Evolutionary conservation across 2,113 vertebrate genomes (phyloP), one percentile per base, ranked within the genome.

Genomic region (Phrynosoma platyrhinos): DNA sequence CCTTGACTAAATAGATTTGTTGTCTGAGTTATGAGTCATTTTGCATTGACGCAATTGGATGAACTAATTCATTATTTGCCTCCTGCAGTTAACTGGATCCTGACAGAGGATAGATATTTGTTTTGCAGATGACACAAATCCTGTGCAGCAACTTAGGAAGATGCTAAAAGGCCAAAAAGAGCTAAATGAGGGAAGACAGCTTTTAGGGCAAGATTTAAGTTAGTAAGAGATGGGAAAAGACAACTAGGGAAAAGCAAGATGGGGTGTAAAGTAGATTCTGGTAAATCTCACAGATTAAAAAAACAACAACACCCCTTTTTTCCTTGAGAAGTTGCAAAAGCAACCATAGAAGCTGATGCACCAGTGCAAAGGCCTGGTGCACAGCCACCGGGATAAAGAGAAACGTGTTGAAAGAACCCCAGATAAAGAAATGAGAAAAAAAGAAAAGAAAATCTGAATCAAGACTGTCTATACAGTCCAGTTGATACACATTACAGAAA

Each of bases 381-480:
- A 88, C 93, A 96, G 95, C 94, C 94, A 91, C 68, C 68, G 90
- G 88, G 40, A 85, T 91, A 89, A 81, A 83, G 94, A 88, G 88
- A 94, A 32, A 32, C 30, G 7, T 79, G 77, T 25, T 55, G 30
- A 52, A 58, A 55, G 14, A 53, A 58, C 53, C 30, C 18, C 4
- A 79, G 3, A 58, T 7, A 55, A 12, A 64, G 62, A 36, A 64
- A 13, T 40, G 62, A 32, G 58, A 6, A 25, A 18, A 64, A 12
- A 81, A 82, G 0, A 68, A 16, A 91, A 88, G 87, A 40, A 81
- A 88, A 89, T 14, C 83, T 90, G 91, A 42, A 84, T 81, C 27
- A 80, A 20, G 88, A 55, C 23, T 36, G 36, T 92, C 88, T 86
- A n/a, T 82, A 85, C 86, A 91, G 93, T 83, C 90, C 87, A 82